phyloP scores from a whole-genome alignment of 1,140 invertebrate genomes.

The Drosophila trapezifrons region DNA sequence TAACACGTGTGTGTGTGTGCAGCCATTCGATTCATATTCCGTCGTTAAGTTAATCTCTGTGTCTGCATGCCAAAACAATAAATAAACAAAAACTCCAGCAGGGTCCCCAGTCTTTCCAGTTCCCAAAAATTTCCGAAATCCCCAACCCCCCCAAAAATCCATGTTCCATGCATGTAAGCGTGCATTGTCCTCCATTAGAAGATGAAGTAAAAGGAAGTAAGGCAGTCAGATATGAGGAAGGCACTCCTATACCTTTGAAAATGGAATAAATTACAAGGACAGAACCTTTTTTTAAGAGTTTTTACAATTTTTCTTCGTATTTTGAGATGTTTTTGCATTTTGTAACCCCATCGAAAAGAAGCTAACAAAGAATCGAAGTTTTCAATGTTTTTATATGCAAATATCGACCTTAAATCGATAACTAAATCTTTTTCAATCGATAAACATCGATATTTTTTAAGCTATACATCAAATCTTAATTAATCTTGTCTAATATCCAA shows the following conservation, averaged over 20 bases:
- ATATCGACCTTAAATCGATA: too few relatives aligned
- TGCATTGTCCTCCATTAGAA: constrained; percentile 26
- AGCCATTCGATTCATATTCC: constrained; percentile 35
- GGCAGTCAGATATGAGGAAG: constrained; percentile 10
- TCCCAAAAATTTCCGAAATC: background rate
- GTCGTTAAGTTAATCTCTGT: constrained; percentile 32
- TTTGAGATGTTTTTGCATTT: too few relatives aligned
- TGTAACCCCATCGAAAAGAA: too few relatives aligned
- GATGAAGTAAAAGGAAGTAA: constrained; percentile 7
- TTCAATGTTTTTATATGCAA: too few relatives aligned
- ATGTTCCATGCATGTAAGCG: constrained; percentile 17
- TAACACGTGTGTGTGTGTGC: constrained; percentile 30
- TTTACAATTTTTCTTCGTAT: too few relatives aligned
- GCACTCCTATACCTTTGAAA: constrained; percentile 2
- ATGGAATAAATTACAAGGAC: background rate
- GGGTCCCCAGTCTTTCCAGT: constrained; percentile 19
- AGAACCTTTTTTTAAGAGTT: too few relatives aligned
- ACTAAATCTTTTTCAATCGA: too few relatives aligned
- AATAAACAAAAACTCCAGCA: constrained; percentile 8
- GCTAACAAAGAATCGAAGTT: too few relatives aligned
- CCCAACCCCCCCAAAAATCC: background rate
- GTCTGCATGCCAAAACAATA: constrained; percentile 37
- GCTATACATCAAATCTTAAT: too few relatives aligned
- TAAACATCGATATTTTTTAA: too few relatives aligned
- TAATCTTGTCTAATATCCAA: background rate